These are phyloP conservation scores for Albula goreensis DNA, from an alignment of 2,113 vertebrate genomes.

Conservation along the genomic window DNA sequence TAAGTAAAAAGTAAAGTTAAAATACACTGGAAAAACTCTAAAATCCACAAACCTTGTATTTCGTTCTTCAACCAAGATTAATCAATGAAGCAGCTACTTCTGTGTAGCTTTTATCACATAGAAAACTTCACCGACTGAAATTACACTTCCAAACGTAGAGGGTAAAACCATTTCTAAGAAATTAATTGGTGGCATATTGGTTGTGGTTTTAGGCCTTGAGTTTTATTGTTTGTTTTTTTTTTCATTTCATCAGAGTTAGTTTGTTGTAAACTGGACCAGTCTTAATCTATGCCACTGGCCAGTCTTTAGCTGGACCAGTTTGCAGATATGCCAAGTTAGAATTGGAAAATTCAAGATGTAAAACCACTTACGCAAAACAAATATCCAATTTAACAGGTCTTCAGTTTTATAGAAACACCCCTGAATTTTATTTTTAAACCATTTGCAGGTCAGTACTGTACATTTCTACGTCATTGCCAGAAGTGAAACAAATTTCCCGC, in stretches of 20 bases:
- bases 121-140: conserved; percentile 57
- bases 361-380: too few species aligned
- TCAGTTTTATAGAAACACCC: too few species aligned
- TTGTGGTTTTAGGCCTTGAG: conserved; percentile 57
- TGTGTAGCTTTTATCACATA: conserved; percentile 64
- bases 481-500: neutral
- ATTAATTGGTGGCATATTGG: conserved; percentile 68
- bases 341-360: too few species aligned
- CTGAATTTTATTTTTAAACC: too few species aligned
- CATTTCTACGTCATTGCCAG: too few species aligned
- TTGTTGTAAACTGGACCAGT: too few species aligned
- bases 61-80: conserved; percentile 26
- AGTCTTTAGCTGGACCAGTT: too few species aligned
- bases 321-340: too few species aligned
- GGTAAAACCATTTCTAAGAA: conserved; percentile 63
- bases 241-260: conserved; percentile 49
- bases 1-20: conserved; percentile 40
- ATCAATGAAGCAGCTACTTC: conserved; percentile 34
- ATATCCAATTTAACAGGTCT: too few species aligned
- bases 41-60: conserved; percentile 3
- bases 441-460: too few species aligned
- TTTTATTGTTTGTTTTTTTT: conserved; percentile 40
- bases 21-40: conserved; percentile 44
- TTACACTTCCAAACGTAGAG: conserved; percentile 63
- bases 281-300: too few species aligned